phyloP scores from a whole-genome alignment of 1,140 invertebrate genomes.

The Sitophilus oryzae region DNA sequence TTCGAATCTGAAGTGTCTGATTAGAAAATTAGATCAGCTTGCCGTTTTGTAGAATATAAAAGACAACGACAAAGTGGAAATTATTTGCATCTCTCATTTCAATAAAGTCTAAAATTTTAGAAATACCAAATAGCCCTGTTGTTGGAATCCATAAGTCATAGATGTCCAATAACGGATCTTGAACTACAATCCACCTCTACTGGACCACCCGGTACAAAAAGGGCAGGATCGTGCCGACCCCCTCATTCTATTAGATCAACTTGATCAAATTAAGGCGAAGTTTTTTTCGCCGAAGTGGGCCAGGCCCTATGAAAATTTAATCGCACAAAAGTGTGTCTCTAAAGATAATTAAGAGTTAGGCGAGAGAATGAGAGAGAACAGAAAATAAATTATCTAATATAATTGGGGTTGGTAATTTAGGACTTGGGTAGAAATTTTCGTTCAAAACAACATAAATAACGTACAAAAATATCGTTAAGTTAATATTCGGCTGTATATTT shows the following conservation, averaged over 20 bases:
- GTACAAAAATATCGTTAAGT: constrained; percentile 1
- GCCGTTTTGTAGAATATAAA: too few relatives aligned
- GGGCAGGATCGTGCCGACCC: constrained; percentile 14
- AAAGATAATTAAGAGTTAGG: constrained; percentile 19
- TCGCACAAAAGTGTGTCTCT: constrained; percentile 22
- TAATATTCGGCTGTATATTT: too few relatives aligned
- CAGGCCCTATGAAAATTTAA: constrained; percentile 22
- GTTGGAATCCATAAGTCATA: too few relatives aligned
- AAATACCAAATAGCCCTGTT: too few relatives aligned
- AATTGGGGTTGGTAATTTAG: constrained; percentile 5
- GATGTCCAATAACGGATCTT: too few relatives aligned
- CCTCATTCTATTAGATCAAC: constrained; percentile 23
- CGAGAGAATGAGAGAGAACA: constrained; percentile 7
- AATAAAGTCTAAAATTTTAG: too few relatives aligned
- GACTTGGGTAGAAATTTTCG: not conserved
- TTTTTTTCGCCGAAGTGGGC: constrained; percentile 9
- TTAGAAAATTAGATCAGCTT: too few relatives aligned
- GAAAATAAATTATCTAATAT: constrained; percentile 15
- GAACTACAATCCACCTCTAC: too few relatives aligned
- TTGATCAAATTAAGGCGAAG: constrained; percentile 18
- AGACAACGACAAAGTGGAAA: too few relatives aligned
- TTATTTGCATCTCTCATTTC: too few relatives aligned
- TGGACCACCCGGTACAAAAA: constrained; percentile 12
- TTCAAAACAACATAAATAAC: constrained; percentile 1
- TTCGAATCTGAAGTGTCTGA: too few relatives aligned